Percentiles rank a stretch among this genome's conserved stretches.
Conservation (phyloP, 2,113 vertebrate genomes). For the Thalassarche chlororhynchos region DNA sequence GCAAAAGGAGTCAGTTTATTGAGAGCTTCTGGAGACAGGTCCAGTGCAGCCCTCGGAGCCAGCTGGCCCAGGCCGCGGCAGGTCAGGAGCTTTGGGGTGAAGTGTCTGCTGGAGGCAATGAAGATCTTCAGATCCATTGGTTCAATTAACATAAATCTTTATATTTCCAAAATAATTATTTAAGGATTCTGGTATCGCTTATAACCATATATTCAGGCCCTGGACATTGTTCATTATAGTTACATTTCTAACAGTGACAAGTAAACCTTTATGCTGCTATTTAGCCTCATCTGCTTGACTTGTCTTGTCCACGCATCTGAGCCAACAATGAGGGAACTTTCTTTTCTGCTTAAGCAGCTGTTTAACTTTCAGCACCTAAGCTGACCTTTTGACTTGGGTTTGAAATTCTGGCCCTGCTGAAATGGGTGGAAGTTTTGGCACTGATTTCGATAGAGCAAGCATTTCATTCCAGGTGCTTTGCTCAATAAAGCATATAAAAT, state of each 20-base stretch:
- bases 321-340: constrained; percentile 16
- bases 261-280: neutral
- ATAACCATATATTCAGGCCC: neutral
- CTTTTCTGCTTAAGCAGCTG: neutral
- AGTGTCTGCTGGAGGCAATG: neutral
- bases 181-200: neutral
- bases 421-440: constrained; percentile 52
- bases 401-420: constrained; percentile 40
- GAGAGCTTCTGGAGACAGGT: neutral
- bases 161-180: neutral
- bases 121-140: neutral
- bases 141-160: neutral
- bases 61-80: neutral
- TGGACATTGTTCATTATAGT: neutral
- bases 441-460: neutral
- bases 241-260: neutral
- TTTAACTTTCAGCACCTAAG: constrained; percentile 42
- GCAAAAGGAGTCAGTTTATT: neutral
- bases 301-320: neutral
- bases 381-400: constrained; percentile 44
- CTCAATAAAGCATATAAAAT: constrained; percentile 35
- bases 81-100: neutral
- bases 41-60: neutral
- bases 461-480: constrained; percentile 41
- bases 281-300: neutral